These are phyloP conservation scores for Cheilosia pagana DNA, from an alignment of 2,888 invertebrate genomes.

Conservation along the genomic window DNA sequence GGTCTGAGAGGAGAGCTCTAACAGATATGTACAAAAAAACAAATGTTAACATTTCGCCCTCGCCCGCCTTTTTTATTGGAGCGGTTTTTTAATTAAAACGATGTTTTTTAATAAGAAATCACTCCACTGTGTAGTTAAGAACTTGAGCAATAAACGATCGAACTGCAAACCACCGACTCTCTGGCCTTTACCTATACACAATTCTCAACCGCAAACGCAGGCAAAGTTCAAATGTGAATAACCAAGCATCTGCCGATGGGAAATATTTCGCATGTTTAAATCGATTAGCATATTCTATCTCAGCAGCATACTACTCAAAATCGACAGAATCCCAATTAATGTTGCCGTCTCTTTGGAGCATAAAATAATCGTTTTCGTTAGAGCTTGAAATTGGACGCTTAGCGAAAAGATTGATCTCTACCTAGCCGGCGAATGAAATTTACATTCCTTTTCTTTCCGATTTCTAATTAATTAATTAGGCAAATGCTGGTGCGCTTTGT, in stretches of 20 bases:
- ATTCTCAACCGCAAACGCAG: too few relatives aligned
- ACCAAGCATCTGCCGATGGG: neutral
- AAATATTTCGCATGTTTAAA: neutral
- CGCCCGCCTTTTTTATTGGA: too few relatives aligned
- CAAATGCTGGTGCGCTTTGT: constrained; percentile 12
- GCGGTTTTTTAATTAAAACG: too few relatives aligned
- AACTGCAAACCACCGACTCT: too few relatives aligned
- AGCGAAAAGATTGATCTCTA: constrained; percentile 3
- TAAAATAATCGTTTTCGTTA: neutral
- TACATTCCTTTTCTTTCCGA: constrained; percentile 45
- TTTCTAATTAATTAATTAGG: constrained; percentile 66
- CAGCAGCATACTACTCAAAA: constrained; percentile 2
- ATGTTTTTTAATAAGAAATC: too few relatives aligned
- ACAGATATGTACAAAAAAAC: too few relatives aligned
- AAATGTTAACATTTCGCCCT: too few relatives aligned
- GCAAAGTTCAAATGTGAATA: neutral
- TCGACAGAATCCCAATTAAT: constrained; percentile 36
- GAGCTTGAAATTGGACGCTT: neutral
- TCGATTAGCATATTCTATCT: neutral
- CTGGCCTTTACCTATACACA: too few relatives aligned
- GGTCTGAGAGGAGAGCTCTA: too few relatives aligned
- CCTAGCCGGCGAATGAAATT: constrained; percentile 25
- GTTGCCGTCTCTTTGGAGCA: neutral
- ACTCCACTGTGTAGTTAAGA: too few relatives aligned
- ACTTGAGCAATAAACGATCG: too few relatives aligned